Base-by-base conservation (phyloP, 2,888 invertebrate genomes). In the Xestia rhomboidea region DNA sequence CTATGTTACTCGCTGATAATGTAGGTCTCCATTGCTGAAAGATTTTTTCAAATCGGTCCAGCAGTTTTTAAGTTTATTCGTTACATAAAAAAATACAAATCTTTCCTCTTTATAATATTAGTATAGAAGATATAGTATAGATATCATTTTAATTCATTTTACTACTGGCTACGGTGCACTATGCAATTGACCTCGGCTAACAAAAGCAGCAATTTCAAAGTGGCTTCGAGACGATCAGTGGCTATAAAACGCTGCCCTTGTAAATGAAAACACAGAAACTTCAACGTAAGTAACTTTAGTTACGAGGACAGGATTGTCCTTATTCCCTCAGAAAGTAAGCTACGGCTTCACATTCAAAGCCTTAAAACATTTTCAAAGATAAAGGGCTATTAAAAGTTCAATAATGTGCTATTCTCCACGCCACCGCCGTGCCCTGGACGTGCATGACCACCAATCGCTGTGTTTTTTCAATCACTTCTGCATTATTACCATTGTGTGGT, bases 391-490 rank as follows among this genome's bases (percentile, higher is more conserved):
- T 76, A 76, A 84, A 87, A 84, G 27, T 76, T 73, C 85, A 80
- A 84, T 84, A 75, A 68, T 76, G 84, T 66, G 8, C 84, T 54
- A 84, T 80, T 80, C 54, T n/a, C 63, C 57, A 79, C 51, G 74
- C 13, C 30, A 4, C 13, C 27, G 7, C 24, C 34, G 15, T 11
- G 24, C 49, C 15, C 67, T 15, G 67, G 70, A 77, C 73, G 77
- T 46, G 41, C 64, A 69, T 68, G 71, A 63, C 13, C 62, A 57
- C 57, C 38, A 54, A 54, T 79, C 66, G 68, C 63, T 30, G 62
- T 74, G 84, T 79, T 87, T 87, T 86, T 87, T 75, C 84, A 84
- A 74, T 84, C 73, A 72, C 27, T 57, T 18, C 30, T n/a, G 34
- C 1, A 51, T 4, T 74, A 84, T 79, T 74, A 51, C 74, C 87